Percentiles rank a stretch among this genome's conserved stretches.
Evolutionary conservation across 1,140 invertebrate genomes (phyloP).

Genomic region (Drosophila leontia): DNA sequence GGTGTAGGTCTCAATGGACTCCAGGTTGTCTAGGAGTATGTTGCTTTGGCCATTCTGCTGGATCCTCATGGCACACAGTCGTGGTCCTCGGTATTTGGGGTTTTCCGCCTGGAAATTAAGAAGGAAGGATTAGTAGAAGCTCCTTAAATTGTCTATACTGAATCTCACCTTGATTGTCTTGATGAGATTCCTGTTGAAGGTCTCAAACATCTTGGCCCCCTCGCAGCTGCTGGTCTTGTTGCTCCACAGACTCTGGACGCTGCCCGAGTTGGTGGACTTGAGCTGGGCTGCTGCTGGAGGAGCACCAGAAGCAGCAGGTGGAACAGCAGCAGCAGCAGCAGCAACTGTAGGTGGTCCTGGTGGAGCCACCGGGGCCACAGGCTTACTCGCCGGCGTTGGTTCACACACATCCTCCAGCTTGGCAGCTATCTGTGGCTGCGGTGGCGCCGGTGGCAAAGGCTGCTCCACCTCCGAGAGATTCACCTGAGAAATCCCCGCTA

Average conservation of each 20-base stretch:
- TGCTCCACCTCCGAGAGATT: slow-evolving; percentile 21
- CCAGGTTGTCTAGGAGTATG: slow-evolving; percentile 91
- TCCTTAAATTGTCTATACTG: rapidly evolving
- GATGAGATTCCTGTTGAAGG: slow-evolving; percentile 83
- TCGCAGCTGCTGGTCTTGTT: slow-evolving; percentile 82
- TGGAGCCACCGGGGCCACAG: slow-evolving; percentile 18
- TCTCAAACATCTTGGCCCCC: slow-evolving; percentile 84
- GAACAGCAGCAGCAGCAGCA: neutral
- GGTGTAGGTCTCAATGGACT: slow-evolving; percentile 87
- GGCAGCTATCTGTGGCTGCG: neutral
- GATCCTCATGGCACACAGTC: slow-evolving; percentile 90
- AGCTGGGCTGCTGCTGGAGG: slow-evolving; percentile 47
- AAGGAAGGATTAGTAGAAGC: neutral
- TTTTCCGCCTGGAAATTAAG: slow-evolving; percentile 71
- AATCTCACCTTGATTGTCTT: slow-evolving; percentile 81
- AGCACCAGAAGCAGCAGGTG: slow-evolving; percentile 4
- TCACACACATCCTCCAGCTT: slow-evolving; percentile 74
- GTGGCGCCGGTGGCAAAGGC: neutral
- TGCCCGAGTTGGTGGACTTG: slow-evolving; percentile 76
- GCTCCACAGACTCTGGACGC: slow-evolving; percentile 83
- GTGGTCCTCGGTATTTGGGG: slow-evolving; percentile 86
- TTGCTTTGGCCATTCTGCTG: slow-evolving; percentile 91
- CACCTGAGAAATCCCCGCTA: slow-evolving; percentile 49
- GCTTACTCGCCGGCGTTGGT: slow-evolving; percentile 38
- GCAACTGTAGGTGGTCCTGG: neutral